These are phyloP conservation scores for Eonycteris spelaea DNA, from an alignment of 2,113 vertebrate species.

Conservation along the genomic window DNA sequence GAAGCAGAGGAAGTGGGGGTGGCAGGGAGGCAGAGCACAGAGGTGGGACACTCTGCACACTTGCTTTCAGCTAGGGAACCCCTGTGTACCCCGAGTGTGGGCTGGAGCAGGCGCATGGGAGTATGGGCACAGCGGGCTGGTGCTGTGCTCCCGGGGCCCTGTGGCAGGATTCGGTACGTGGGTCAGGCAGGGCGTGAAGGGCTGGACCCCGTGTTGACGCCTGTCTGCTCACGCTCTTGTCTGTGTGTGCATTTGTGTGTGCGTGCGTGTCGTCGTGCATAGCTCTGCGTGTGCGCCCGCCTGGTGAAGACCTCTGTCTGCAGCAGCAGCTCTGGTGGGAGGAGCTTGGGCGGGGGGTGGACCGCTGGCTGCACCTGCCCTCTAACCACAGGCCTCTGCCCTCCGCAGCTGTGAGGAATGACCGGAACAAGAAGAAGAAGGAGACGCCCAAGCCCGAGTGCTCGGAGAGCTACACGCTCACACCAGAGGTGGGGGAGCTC, in stretches of 20 bases:
- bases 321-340: neutral
- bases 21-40: neutral
- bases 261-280: neutral
- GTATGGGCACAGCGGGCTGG: accelerated
- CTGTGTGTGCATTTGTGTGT: neutral
- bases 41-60: neutral
- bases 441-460: slow-evolving; percentile 94
- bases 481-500: slow-evolving; percentile 95
- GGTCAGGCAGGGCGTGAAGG: neutral
- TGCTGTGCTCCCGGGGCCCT: neutral
- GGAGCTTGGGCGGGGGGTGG: neutral
- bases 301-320: neutral
- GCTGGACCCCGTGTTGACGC: neutral
- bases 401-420: slow-evolving; percentile 92
- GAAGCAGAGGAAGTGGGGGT: neutral
- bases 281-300: neutral
- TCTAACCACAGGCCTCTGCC: neutral
- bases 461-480: slow-evolving; percentile 93
- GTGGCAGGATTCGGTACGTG: neutral
- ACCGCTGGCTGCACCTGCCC: neutral
- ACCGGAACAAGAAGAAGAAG: slow-evolving; percentile 99
- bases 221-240: accelerated
- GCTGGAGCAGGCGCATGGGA: accelerated
- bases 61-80: neutral
- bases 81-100: neutral